Conservation (phyloP, 2,113 vertebrate species). For the Pseudopipra pipra region DNA sequence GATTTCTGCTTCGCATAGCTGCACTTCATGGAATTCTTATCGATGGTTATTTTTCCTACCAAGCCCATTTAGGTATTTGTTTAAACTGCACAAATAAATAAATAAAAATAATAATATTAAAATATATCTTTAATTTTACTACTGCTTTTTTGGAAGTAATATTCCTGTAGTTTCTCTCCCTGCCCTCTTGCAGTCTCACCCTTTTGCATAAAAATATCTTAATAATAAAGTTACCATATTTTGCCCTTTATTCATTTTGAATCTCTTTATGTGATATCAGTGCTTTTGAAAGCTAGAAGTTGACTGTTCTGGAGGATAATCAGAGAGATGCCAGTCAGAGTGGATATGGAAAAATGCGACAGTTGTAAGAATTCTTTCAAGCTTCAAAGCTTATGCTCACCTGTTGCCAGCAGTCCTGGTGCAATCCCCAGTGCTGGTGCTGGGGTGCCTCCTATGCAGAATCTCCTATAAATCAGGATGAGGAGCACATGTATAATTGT, state of each 20-base stretch:
- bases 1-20: constrained; percentile 24
- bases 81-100: not conserved
- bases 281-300: not conserved
- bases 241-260: not conserved
- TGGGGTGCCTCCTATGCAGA: not conserved
- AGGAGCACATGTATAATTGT: rapidly evolving
- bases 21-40: not conserved
- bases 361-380: not conserved
- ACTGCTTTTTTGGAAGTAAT: not conserved
- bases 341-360: not conserved
- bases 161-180: not conserved
- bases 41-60: not conserved
- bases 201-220: not conserved
- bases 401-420: not conserved
- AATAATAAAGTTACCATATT: not conserved
- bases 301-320: not conserved
- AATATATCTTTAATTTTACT: not conserved
- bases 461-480: rapidly evolving
- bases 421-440: not conserved
- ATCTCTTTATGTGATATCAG: not conserved
- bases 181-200: not conserved
- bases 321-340: not conserved
- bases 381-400: not conserved
- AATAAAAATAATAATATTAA: not conserved
- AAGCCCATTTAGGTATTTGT: not conserved